Base-by-base conservation (phyloP, 2,113 vertebrate species). In the Microtus richardsoni region DNA sequence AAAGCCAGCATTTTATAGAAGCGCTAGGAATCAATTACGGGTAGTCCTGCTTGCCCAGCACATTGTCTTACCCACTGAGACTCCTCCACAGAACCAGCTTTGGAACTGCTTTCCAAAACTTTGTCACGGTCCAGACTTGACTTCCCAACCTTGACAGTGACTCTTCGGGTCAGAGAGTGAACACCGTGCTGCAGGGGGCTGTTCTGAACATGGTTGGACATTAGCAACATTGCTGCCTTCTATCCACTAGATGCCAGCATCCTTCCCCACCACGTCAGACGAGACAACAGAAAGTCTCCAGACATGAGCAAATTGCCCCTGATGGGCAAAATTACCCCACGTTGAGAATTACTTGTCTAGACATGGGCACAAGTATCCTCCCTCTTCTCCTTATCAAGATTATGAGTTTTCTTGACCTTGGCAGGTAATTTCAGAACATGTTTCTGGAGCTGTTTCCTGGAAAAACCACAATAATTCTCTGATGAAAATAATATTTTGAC, bases 401-500 rank as follows among this genome's bases (percentile, higher is more conserved):
- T 58, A 68, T 77, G 93, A 78, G 60, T 90, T 96, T 89, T 90
- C 82, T 97, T 96, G 80, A 96, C 94, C 77, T 94, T 96, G 94
- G 64, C 91, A 83, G 92, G 80, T 93, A 92, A 96, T 93, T 96
- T 92, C 66, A 74, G 88, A 95, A 84, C 52, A 49, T 83, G 79
- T 83, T 94, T 97, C 93, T 77, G 86, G 77, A 68, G 71, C 14
- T 79, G 49, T 93, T 96, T 93, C 88, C 62, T 75, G 49, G 7
- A 73, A n/a, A 73, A 93, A 96, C 36, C 94, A 83, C 95, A 95
- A 79, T 71, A 84, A 96, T 93, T 85, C 78, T 97, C 88, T 70
- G 84, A 95, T 94, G 80, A 88, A 95, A 93, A 88, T 39, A 88
- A 71, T 90, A 17, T 92, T 97, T 96, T 96, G 96, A 96, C 54